A percentile compares a stretch with the other conserved stretches of the same genome.
Evolutionary conservation across 1,140 invertebrate species (phyloP).

Genomic region (Drosophila rhopaloa): DNA sequence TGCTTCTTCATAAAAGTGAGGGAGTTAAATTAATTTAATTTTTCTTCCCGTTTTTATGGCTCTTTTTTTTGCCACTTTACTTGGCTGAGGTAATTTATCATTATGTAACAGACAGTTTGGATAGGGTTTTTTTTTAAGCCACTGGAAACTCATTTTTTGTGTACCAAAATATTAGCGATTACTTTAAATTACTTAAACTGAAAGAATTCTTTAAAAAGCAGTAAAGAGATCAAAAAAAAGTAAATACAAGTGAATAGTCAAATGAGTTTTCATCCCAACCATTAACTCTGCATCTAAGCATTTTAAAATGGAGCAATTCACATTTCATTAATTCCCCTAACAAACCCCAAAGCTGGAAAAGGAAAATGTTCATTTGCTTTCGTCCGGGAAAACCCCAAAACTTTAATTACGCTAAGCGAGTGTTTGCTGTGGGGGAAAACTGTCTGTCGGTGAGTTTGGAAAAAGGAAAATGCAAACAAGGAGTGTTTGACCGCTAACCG

Average conservation of each 20-base stretch:
- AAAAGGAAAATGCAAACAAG: conserved; percentile 53
- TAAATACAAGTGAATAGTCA: background rate
- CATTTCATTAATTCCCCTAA: conserved; percentile 33
- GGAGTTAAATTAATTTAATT: conserved; percentile 68
- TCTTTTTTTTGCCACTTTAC: conserved; percentile 10
- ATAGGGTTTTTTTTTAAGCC: background rate
- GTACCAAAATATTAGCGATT: background rate
- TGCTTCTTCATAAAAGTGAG: conserved; percentile 13
- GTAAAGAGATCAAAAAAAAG: background rate
- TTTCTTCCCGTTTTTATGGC: conserved; percentile 26
- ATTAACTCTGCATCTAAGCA: background rate
- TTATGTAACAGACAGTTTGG: conserved; percentile 23
- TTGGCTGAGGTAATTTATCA: conserved; percentile 33
- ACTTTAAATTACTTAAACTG: background rate
- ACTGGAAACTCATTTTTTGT: background rate
- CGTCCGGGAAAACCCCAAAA: conserved; percentile 52
- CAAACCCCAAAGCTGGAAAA: conserved; percentile 11
- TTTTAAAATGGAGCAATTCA: conserved; percentile 17
- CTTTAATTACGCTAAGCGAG: conserved; percentile 75
- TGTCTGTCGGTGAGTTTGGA: conserved; percentile 2
- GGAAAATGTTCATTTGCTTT: conserved; percentile 36
- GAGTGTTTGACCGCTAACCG: conserved; percentile 52
- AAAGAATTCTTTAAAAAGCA: background rate
- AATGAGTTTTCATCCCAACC: background rate
- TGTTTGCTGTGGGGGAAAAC: conserved; percentile 39